Conservation (phyloP, 2,888 invertebrate species). For the Litoditis marina region DNA sequence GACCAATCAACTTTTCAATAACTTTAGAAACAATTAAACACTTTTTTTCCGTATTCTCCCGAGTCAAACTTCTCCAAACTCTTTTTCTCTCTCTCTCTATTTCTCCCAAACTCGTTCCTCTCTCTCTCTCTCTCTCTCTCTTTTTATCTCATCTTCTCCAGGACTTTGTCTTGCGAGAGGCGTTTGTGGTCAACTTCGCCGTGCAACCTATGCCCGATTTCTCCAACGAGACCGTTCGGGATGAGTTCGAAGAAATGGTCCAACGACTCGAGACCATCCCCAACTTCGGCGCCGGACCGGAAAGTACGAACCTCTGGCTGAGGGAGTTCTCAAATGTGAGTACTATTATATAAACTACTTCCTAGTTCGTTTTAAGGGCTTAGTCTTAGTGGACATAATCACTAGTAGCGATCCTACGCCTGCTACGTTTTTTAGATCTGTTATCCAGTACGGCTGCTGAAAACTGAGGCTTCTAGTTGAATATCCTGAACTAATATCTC, state of each 20-base stretch:
- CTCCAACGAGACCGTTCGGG: constrained; percentile 40
- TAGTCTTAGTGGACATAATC: too few relatives aligned
- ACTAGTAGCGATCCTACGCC: too few relatives aligned
- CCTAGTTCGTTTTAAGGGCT: too few relatives aligned
- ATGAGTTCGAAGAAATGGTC: constrained; percentile 49
- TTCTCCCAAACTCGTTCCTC: background rate
- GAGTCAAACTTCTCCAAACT: too few relatives aligned
- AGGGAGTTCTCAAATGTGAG: constrained; percentile 47
- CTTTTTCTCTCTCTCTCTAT: too few relatives aligned
- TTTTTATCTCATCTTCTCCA: background rate
- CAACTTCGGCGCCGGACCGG: constrained; percentile 38
- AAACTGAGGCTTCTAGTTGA: too few relatives aligned
- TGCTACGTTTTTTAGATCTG: background rate
- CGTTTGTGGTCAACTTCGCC: constrained; percentile 58
- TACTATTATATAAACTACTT: too few relatives aligned
- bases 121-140: background rate
- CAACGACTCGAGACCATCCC: constrained; percentile 45
- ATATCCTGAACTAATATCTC: too few relatives aligned
- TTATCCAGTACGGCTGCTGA: too few relatives aligned
- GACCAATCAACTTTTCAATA: too few relatives aligned
- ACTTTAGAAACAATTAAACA: too few relatives aligned
- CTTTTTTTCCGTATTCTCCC: too few relatives aligned
- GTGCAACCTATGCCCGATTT: constrained; percentile 53
- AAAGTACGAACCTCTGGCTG: constrained; percentile 53
- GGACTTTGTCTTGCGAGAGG: constrained; percentile 50